A percentile compares a stretch with the other conserved stretches of the same genome.
These are phyloP conservation scores for Calliscelio sp. DNA, from an alignment of 2,888 invertebrate species.

Conservation along the genomic window DNA sequence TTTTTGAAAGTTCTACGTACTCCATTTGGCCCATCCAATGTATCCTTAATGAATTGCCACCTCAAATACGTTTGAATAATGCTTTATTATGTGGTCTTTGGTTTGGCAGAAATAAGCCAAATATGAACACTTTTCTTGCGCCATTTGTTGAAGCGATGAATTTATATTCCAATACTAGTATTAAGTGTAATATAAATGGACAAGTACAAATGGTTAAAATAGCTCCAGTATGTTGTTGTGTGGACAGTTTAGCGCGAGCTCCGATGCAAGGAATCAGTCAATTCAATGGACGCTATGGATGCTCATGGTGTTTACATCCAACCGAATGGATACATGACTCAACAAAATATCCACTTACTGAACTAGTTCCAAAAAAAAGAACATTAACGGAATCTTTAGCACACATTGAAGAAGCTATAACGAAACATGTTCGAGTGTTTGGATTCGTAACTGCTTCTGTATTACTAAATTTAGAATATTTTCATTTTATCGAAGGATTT, in stretches of 20 bases:
- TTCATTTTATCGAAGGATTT: neutral
- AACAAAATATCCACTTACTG: neutral
- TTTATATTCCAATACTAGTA: neutral
- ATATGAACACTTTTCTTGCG: neutral
- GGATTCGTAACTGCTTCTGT: neutral
- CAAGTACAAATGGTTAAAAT: neutral
- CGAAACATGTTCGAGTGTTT: neutral
- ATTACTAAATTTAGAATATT: neutral
- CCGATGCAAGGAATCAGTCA: neutral
- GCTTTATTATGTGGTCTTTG: neutral
- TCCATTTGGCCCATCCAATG: constrained; percentile 20
- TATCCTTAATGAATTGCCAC: constrained; percentile 21
- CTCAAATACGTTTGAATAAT: neutral
- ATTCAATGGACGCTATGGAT: constrained; percentile 8
- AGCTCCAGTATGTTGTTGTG: constrained; percentile 9
- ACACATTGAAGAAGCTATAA: neutral
- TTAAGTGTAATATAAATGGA: constrained; percentile 1
- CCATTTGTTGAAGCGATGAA: constrained; percentile 21
- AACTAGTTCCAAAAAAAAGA: neutral
- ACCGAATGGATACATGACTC: neutral
- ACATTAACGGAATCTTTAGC: neutral
- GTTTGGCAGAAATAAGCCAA: constrained; percentile 14
- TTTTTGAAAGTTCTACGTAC: neutral
- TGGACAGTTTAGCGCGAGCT: neutral
- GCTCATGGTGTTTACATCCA: constrained; percentile 14